Base-by-base conservation (phyloP, 2,888 invertebrate species). In the Noctua comes region DNA sequence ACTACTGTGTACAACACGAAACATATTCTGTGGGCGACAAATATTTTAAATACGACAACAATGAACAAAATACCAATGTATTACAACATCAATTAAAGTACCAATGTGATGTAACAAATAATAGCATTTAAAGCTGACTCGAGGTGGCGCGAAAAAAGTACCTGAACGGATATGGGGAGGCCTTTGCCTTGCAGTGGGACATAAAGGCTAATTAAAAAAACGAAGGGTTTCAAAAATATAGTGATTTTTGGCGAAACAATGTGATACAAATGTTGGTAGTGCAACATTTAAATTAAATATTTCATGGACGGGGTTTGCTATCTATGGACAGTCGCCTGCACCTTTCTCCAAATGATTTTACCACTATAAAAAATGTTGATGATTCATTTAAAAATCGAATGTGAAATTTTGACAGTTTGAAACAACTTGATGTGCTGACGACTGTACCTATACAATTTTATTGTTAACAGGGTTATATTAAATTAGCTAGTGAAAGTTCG, bases 31-130 rank as follows among this genome's bases (percentile, higher is more conserved):
- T 65, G 57, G 6, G 3, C 51, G 43, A 65, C 43, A 73, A 36
- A 31, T 21, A 82, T 64, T 68, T 64, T 57, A 64, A 68, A 79
- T 64, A 82, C 77, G 46, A 68, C 73, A 73, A 40, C 48, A 73
- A 48, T 68, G 2, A n/a, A 59, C n/a, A 21, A 51, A 59, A 21
- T 76, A 77, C n/a, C n/a, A 76, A 76, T 66, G 76, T 21, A 40
- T 76, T 59, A 77, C 68, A 31, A 57, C 77, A 76, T 68, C 18
- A 77, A 66, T 76, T 76, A 57, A 64, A 31, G 21, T 77, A 54
- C 66, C 62, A 81, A 80, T 80, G 79, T 5, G 24, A 62, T 54
- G 57, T 74, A 16, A 73, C 51, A 54, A 48, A 7, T n/a, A 54
- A 54, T n/a, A 31, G 73, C n/a, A 51, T 68, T 59, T 70, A 72